Percentiles rank a stretch among this genome's conserved stretches.
Evolutionary conservation across 1,140 invertebrate genomes (phyloP).

Genomic region (Drosophila ambigua): DNA sequence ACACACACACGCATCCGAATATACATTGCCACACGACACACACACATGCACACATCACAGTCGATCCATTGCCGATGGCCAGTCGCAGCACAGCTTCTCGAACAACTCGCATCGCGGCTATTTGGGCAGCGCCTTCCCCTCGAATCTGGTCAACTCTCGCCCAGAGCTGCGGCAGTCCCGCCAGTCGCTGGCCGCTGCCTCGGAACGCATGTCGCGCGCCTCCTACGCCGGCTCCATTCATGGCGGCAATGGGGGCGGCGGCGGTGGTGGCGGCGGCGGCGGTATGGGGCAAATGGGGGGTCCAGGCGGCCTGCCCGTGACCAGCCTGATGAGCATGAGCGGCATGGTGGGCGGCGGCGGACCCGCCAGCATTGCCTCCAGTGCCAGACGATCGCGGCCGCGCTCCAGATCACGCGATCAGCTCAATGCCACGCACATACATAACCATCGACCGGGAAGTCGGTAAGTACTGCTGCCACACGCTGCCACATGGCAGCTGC

Average conservation of each 20-base stretch:
- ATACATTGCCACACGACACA: neutral
- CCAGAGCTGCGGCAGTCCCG: conserved; percentile 92
- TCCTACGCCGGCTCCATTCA: conserved; percentile 87
- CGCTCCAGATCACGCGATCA: conserved; percentile 87
- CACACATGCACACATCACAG: conserved; percentile 20
- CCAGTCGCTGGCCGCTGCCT: conserved; percentile 91
- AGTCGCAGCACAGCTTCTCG: conserved; percentile 93
- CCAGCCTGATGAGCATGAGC: conserved; percentile 69
- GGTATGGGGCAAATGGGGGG: conserved; percentile 34
- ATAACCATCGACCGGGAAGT: conserved; percentile 86
- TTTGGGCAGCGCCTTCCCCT: conserved; percentile 88
- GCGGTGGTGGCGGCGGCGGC: conserved; percentile 40
- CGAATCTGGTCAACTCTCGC: conserved; percentile 90
- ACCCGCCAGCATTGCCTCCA: conserved; percentile 85
- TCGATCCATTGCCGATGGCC: conserved; percentile 91
- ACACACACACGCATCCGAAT: conserved; percentile 17
- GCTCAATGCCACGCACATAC: conserved; percentile 81
- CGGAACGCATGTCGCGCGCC: conserved; percentile 90
- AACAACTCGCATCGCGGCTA: conserved; percentile 90
- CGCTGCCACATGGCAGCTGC: neutral
- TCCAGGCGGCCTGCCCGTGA: conserved; percentile 35
- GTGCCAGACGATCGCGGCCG: conserved; percentile 88
- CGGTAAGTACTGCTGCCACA: conserved; percentile 74
- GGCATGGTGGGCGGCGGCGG: conserved; percentile 73
- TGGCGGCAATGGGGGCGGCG: conserved; percentile 83